phyloP scores from a whole-genome alignment of 53 echinoderm and acorn worm species.

The Glandiceps talaboti region DNA sequence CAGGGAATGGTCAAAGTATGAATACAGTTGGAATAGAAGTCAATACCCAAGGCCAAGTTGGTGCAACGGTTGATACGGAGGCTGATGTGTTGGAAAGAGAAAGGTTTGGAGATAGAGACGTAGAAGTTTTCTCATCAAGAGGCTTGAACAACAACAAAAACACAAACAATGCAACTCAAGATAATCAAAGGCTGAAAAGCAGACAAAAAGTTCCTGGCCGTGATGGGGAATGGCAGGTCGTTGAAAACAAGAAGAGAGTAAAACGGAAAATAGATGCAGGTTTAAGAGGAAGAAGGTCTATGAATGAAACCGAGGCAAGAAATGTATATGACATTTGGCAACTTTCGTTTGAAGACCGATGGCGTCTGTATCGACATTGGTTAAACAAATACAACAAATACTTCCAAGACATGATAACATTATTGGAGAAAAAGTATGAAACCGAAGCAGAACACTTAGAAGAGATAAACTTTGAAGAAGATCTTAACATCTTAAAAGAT shows the following conservation, averaged over 20 bases:
- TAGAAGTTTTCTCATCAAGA: conserved; percentile 8
- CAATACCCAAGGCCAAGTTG: conserved; percentile 23
- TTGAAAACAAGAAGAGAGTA: conserved; percentile 8
- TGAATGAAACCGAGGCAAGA: conserved; percentile 31
- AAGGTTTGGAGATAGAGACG: conserved; percentile 35
- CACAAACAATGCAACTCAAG: neutral
- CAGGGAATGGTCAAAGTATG: neutral
- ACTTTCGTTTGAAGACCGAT: conserved; percentile 27
- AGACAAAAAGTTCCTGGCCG: neutral
- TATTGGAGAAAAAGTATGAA: conserved; percentile 36
- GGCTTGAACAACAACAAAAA: neutral
- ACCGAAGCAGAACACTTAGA: conserved; percentile 27
- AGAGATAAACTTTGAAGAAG: conserved; percentile 48
- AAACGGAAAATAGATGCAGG: conserved; percentile 29
- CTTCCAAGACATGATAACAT: conserved; percentile 16
- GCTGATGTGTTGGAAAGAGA: conserved; percentile 44
- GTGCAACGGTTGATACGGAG: conserved; percentile 42
- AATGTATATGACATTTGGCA: conserved; percentile 43
- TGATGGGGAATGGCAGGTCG: conserved; percentile 25
- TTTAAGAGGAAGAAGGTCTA: conserved; percentile 32
- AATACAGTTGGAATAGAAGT: conserved; percentile 5
- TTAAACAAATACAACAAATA: conserved; percentile 19
- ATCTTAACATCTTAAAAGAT: conserved; percentile 24
- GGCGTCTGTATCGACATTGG: conserved; percentile 85
- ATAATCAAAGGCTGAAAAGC: neutral